phyloP scores from a whole-genome alignment of 2,888 invertebrate genomes.

The Tenthredo amoena region DNA sequence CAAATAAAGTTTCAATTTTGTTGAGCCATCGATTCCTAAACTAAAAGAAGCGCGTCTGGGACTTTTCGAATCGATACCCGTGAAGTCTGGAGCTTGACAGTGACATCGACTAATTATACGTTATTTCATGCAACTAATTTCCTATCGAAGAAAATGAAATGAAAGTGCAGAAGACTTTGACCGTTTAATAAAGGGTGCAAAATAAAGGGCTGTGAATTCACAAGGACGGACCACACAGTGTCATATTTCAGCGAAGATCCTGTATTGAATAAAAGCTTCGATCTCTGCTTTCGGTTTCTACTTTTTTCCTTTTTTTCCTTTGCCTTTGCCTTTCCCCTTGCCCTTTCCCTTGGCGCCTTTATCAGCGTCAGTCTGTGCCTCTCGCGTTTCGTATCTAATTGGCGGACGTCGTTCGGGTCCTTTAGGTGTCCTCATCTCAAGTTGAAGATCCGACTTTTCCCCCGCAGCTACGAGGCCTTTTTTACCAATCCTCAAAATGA shows the following conservation, averaged over 20 bases:
- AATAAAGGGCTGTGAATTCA: not conserved
- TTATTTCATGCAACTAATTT: not conserved
- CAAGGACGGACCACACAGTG: conserved; percentile 6
- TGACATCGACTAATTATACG: not conserved
- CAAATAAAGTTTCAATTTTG: conserved; percentile 12
- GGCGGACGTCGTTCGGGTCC: conserved; percentile 82
- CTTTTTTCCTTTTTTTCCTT: conserved; percentile 55
- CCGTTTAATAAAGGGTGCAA: not conserved
- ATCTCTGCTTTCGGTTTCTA: not conserved
- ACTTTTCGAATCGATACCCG: not conserved
- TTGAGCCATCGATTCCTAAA: not conserved
- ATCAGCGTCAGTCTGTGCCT: conserved; percentile 82
- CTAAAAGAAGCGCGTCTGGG: not conserved
- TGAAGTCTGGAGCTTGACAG: conserved; percentile 8
- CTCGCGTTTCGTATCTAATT: conserved; percentile 82
- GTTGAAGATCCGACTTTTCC: conserved; percentile 85
- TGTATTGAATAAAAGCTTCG: not conserved
- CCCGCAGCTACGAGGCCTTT: conserved; percentile 84
- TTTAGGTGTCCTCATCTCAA: conserved; percentile 87
- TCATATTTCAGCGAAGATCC: not conserved
- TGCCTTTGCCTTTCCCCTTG: conserved; percentile 57
- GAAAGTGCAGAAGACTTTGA: not conserved
- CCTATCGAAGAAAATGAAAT: not conserved
- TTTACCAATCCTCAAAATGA: conserved; percentile 87
- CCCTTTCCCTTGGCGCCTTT: conserved; percentile 56